These are phyloP conservation scores for Rhopalosiphum nymphaeae DNA, from an alignment of 2,888 invertebrate species.

Conservation along the genomic window DNA sequence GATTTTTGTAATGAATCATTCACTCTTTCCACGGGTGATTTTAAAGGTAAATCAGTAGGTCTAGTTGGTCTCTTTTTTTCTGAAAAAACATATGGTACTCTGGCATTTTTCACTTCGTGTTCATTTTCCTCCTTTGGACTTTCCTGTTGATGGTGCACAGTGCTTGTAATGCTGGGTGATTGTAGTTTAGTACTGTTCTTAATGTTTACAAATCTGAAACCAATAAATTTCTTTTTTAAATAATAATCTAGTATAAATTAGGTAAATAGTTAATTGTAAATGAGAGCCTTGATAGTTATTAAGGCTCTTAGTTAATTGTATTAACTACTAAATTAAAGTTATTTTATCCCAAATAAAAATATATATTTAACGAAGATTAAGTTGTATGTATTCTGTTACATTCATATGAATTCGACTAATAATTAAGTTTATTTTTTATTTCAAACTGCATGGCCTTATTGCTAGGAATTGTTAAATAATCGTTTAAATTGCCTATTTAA, in stretches of 20 bases:
- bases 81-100: slow-evolving; percentile 42
- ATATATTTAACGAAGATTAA: not conserved
- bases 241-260: not conserved
- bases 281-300: too few relatives aligned
- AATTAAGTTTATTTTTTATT: not conserved
- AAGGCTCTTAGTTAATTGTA: too few relatives aligned
- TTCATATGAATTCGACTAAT: not conserved
- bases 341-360: not conserved
- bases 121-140: slow-evolving; percentile 62
- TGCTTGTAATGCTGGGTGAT: slow-evolving; percentile 59
- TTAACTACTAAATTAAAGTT: not conserved
- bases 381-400: not conserved
- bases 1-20: slow-evolving; percentile 64
- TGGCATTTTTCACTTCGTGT: slow-evolving; percentile 58
- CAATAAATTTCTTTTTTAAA: not conserved
- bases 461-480: not conserved
- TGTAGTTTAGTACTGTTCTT: slow-evolving; percentile 53
- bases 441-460: not conserved
- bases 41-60: slow-evolving; percentile 49
- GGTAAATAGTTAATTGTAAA: not conserved
- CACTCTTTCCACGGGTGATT: slow-evolving; percentile 66
- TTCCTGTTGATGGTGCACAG: slow-evolving; percentile 57
- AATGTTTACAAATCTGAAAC: slow-evolving; percentile 28
- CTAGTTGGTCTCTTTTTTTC: slow-evolving; percentile 53
- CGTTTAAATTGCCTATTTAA: not conserved